phyloP scores from a whole-genome alignment of 2,113 vertebrate species.

The Herpetotheres cachinnans region DNA sequence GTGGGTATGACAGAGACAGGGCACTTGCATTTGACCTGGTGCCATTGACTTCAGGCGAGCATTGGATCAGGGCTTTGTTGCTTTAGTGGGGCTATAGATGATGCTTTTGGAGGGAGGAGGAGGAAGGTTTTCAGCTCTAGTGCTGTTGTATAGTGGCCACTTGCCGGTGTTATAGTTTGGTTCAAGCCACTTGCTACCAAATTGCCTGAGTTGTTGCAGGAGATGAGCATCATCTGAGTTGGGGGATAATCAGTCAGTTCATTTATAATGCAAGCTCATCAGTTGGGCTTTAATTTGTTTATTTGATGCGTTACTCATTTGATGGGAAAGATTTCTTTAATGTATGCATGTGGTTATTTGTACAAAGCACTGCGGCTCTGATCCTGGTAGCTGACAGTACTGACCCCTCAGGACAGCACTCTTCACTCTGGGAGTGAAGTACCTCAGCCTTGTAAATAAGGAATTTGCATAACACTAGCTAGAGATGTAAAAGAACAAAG shows the following conservation, averaged over 20 bases:
- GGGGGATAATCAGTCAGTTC: neutral
- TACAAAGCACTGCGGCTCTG: neutral
- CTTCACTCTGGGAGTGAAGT: neutral
- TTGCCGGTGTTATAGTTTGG: neutral
- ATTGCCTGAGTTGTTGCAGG: neutral
- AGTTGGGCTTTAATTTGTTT: neutral
- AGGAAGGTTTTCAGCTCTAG: neutral
- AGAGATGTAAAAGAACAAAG: neutral
- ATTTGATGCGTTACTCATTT: neutral
- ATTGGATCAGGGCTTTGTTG: rapidly evolving
- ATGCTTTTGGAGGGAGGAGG: neutral
- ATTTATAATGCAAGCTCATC: neutral
- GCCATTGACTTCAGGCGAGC: neutral
- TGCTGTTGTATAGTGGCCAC: neutral
- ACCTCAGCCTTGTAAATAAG: neutral
- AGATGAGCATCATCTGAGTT: neutral
- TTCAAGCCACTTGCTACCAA: neutral
- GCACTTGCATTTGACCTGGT: neutral
- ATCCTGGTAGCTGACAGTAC: neutral
- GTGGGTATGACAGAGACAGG: neutral
- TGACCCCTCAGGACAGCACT: neutral
- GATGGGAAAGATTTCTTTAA: neutral
- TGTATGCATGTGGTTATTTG: neutral
- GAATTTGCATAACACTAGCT: neutral
- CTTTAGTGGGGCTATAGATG: neutral